Evolutionary conservation across 1,140 invertebrate genomes (phyloP), one percentile per base, ranked within the genome.

Genomic region (Macrotrachela quadricornifera): DNA sequence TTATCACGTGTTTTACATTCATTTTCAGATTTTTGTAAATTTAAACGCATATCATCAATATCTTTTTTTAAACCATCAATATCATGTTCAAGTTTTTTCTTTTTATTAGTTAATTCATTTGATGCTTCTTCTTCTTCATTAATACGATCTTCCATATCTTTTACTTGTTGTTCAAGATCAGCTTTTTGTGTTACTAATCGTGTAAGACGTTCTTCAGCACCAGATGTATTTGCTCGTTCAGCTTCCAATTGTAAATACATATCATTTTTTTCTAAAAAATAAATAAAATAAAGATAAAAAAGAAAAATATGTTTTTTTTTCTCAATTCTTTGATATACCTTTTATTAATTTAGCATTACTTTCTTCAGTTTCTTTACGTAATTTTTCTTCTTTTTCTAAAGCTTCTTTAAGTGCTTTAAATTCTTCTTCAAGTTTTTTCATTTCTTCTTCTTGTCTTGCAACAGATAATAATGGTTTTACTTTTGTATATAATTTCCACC

Each of bases 401-500:
- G 83, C 81, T 69, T 91, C 87, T 71, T 95, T 83, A 56, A 84
- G 81, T 71, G 88, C 87, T 61, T 78, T 79, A 56, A 87, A 83
- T 74, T 90, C 90, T 74, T 95, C 91, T 73, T 91, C 85, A 66
- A 88, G 80, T 74, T 88, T 85, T 71, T 86, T 86, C 69, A 97
- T 82, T 73, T 99, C 91, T 76, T 97, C 94, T 76, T 97, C 90
- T 74, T 94, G 80, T 62, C 85, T 81, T 67, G 82, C 86, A 75
- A 91, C 86, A 78, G 91, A 94, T 78, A 97, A 83, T 62, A 95
- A 78, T 67, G 91, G 91, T 77, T 94, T 94, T 77, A 96, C 85
- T 59, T 73, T 92, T 76, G 85, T 83, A 85, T 90, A 97, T 76
- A 97, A 73, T 73, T 91, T 92, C 85, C 87, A 99, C 94, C 94